Percentiles rank a stretch among this genome's conserved stretches.
These are phyloP conservation scores for Graphium colonna DNA, from an alignment of 2,888 invertebrate genomes.

Conservation along the genomic window DNA sequence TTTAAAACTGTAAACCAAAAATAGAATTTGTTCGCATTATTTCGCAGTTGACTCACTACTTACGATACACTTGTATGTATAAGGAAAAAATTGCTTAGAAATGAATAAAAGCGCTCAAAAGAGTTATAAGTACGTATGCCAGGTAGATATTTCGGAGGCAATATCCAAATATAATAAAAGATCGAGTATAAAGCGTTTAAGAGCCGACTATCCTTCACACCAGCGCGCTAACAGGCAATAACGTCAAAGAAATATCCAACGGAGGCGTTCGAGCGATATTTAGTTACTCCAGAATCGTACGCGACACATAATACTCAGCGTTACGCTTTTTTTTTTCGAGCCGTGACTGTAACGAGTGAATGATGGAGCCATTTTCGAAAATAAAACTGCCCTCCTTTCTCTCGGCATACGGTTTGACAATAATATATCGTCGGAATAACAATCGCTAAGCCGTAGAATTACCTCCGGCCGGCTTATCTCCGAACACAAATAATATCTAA, in stretches of 20 bases:
- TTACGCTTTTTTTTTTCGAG: constrained; percentile 60
- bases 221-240: constrained; percentile 43
- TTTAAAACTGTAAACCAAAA: too few relatives aligned
- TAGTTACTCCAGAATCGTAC: constrained; percentile 57
- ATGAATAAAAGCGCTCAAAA: not conserved
- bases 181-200: constrained; percentile 27
- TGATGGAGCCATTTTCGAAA: constrained; percentile 76
- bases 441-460: constrained; percentile 46
- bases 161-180: constrained; percentile 13
- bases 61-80: not conserved
- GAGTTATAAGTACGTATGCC: not conserved
- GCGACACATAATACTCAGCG: constrained; percentile 58
- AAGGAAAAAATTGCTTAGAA: not conserved
- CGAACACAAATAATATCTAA: constrained; percentile 65
- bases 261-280: constrained; percentile 54
- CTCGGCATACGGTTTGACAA: constrained; percentile 63
- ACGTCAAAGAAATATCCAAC: constrained; percentile 49
- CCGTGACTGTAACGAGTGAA: constrained; percentile 65
- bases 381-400: constrained; percentile 66
- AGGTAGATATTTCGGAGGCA: not conserved
- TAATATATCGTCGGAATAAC: constrained; percentile 73
- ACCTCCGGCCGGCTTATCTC: constrained; percentile 53
- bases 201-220: constrained; percentile 36
- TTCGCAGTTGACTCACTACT: constrained; percentile 7
- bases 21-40: too few relatives aligned